Percentiles rank a stretch among this genome's conserved stretches.
phyloP scores from a whole-genome alignment of 2,113 vertebrate genomes.

The Thalassarche chlororhynchos region DNA sequence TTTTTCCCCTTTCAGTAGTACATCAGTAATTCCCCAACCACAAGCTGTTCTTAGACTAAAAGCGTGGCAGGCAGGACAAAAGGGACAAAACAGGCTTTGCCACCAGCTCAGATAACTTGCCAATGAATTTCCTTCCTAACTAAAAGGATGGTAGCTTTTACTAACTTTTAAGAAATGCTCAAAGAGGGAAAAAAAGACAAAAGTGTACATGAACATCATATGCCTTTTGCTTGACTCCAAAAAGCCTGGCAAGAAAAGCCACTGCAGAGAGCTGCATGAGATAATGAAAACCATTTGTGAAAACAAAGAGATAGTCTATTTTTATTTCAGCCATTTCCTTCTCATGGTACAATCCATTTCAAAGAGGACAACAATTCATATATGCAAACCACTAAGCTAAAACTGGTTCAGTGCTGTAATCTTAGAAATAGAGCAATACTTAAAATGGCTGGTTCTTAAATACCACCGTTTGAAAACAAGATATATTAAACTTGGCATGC shows the following conservation, averaged over 20 bases:
- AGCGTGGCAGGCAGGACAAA: neutral
- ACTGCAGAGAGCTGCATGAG: neutral
- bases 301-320: slow-evolving; percentile 52
- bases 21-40: neutral
- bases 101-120: neutral
- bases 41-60: neutral
- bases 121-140: neutral
- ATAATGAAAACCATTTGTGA: slow-evolving; percentile 47
- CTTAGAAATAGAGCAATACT: neutral
- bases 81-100: neutral
- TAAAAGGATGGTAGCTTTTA: neutral
- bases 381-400: slow-evolving; percentile 7
- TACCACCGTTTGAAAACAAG: neutral
- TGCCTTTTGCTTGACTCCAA: neutral
- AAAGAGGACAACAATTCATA: slow-evolving; percentile 22
- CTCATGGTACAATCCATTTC: slow-evolving; percentile 3
- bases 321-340: slow-evolving; percentile 45
- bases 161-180: neutral
- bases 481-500: neutral
- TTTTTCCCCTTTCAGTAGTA: neutral
- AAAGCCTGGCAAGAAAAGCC: neutral
- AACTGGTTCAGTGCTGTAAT: neutral
- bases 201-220: neutral
- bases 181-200: neutral
- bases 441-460: neutral